Base-by-base conservation (phyloP, 2,797 vertebrate species). In the Eulemur mongoz region DNA sequence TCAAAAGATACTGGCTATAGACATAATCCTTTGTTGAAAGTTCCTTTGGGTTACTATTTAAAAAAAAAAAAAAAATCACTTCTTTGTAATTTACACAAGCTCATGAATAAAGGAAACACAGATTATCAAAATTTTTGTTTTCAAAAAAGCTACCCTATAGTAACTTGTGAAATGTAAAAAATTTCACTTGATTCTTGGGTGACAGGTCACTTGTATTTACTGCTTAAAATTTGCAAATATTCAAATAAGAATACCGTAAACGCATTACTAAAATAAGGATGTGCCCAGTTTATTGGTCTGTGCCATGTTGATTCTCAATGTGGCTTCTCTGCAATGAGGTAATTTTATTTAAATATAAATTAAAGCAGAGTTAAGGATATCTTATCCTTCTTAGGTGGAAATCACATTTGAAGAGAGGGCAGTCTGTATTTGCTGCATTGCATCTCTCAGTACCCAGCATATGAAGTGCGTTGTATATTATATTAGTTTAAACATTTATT, bases 171-270 rank as follows among this genome's bases (percentile, higher is more conserved):
- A 90, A 52, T 10, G 0, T 73, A 79, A 2, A 2, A 80, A n/a
- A 7, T 82, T 43, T 61, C 18, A 92, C 11, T 27, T 67, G 69
- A 69, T 25, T 89, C 48, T 76, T 91, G 48, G 30, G 27, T 4
- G 81, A 67, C 32, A 48, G n/a, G 23, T 69, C 48, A 93, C 48
- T 87, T 82, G 61, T 43, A 65, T 73, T 91, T 78, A 70, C 15
- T 82, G 50, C 45, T 78, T 92, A 82, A 81, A 93, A 91, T 81
- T 27, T 91, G 70, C 57, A 80, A 69, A 83, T 25, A 91, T 72
- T n/a, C 57, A 83, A 69, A 73, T 54, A 59, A 78, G 70, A 93
- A 91, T 20, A 78, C 22, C 69, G 10, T 18, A 75, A 87, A 80
- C 54, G 80, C 63, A 72, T 90, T 80, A 90, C 1, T 72, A 78